These are phyloP conservation scores for Poeciliopsis turneri DNA, from an alignment of 2,797 vertebrate species.

Conservation along the genomic window DNA sequence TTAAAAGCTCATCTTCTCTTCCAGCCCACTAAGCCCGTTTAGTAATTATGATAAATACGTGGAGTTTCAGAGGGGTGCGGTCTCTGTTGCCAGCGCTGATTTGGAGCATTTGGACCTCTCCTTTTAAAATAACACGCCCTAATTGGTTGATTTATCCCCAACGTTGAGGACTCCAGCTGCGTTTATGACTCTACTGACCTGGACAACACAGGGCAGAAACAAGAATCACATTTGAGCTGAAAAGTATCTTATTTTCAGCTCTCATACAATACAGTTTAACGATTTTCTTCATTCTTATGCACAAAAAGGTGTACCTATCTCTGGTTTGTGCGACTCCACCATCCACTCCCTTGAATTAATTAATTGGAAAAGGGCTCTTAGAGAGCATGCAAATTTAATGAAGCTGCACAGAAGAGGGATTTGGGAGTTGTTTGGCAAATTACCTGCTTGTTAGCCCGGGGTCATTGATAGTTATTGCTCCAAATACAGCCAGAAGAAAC, in stretches of 20 bases:
- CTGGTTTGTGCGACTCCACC: slow-evolving; percentile 41
- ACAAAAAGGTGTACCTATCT: slow-evolving; percentile 31
- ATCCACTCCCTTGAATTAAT: slow-evolving; percentile 53
- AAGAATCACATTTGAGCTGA: slow-evolving; percentile 11
- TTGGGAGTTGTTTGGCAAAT: slow-evolving; percentile 80
- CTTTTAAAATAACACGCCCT: slow-evolving; percentile 69
- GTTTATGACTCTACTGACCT: slow-evolving; percentile 53
- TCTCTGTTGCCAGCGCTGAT: slow-evolving; percentile 51
- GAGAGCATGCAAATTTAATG: slow-evolving; percentile 79
- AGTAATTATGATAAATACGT: slow-evolving; percentile 76
- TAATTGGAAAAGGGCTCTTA: slow-evolving; percentile 67
- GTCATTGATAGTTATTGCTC: slow-evolving; percentile 63
- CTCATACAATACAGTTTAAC: background rate
- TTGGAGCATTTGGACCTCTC: slow-evolving; percentile 60
- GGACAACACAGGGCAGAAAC: slow-evolving; percentile 13
- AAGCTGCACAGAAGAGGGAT: slow-evolving; percentile 70
- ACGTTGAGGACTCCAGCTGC: slow-evolving; percentile 70
- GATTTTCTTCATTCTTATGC: slow-evolving; percentile 13
- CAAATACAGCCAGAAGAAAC: slow-evolving; percentile 54
- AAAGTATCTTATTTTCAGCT: background rate
- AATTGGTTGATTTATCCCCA: slow-evolving; percentile 75
- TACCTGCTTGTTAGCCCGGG: slow-evolving; percentile 77
- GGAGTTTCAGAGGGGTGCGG: slow-evolving; percentile 39
- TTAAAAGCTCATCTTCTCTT: slow-evolving; percentile 67
- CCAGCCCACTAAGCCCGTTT: slow-evolving; percentile 47